phyloP scores from a whole-genome alignment of 1,140 invertebrate genomes.

The Drosophila lini region DNA sequence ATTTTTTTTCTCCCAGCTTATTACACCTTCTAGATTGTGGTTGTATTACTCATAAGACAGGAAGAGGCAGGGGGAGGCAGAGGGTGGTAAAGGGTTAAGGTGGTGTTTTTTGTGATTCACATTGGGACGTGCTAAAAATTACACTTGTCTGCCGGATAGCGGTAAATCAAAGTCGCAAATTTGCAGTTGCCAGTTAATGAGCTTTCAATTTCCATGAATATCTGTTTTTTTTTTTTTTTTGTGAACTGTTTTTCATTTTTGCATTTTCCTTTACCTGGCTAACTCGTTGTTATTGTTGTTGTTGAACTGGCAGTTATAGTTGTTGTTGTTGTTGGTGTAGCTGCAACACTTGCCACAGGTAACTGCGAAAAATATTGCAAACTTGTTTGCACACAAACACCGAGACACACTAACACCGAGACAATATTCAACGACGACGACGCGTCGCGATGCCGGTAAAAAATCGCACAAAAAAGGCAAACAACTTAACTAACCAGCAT shows the following conservation, averaged over 20 bases:
- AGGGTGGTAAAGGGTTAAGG: background rate
- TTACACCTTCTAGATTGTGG: background rate
- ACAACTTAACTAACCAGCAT: conserved; percentile 38
- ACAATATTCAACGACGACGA: conserved; percentile 17
- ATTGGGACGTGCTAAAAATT: conserved; percentile 35
- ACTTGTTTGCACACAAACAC: conserved; percentile 61
- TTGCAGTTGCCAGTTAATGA: conserved; percentile 33
- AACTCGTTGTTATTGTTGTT: conserved; percentile 22
- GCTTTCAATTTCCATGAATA: conserved; percentile 34
- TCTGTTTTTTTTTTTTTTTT: background rate
- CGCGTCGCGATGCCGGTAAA: conserved; percentile 23
- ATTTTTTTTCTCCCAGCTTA: conserved; percentile 2
- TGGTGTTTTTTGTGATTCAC: conserved; percentile 27
- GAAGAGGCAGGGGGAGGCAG: background rate
- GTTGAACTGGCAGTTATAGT: conserved; percentile 21
- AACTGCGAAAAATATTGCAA: conserved; percentile 58
- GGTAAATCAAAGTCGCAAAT: conserved; percentile 45
- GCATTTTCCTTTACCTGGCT: conserved; percentile 42
- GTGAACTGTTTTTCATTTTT: conserved; percentile 16
- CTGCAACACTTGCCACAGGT: conserved; percentile 48
- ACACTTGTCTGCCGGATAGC: conserved; percentile 38
- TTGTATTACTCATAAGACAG: conserved; percentile 16
- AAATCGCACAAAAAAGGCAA: conserved; percentile 16
- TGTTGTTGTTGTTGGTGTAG: conserved; percentile 25
- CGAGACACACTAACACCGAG: conserved; percentile 46